Base-by-base conservation (phyloP, 2,888 invertebrate genomes). In the Erpobdella octoculata region DNA sequence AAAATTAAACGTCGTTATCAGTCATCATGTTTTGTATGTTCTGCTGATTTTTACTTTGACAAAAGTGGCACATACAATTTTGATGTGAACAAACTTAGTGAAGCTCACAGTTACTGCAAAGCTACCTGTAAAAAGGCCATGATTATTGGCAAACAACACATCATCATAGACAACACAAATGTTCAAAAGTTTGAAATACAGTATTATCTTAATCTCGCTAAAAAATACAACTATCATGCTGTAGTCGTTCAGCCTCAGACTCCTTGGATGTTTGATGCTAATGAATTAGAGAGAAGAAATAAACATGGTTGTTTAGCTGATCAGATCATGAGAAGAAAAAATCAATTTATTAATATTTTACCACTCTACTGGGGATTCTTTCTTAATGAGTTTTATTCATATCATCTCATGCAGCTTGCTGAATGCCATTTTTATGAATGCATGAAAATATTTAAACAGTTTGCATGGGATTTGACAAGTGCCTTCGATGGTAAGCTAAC, bases 101-200 rank as follows among this genome's bases (percentile, higher is more conserved):
- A 78, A 18, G 83, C 82, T 21, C 83, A 84, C 72, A 72, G 76
- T 41, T 68, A 71, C 36, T 83, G 82, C 73, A 79, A 81, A 67
- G 28, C 75, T 9, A 78, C 77, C 38, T 82, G 81, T 0, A 69
- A 74, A 21, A 69, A 73, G 5, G 78, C 79, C 1, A 81, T 81
- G 72, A 66, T 74, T n/a, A 74, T 74, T 28, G 76, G 76, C 0
- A 73, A 37, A 3, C 76, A 73, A 4, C 76, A 79, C 0, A 76
- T 83, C 2, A 76, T 84, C 25, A 80, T 83, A 58, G 84, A 84
- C 76, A 84, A 83, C 76, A 82, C 83, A 46, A 81, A 83, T 74
- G 77, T 83, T 3, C 76, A 75, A 37, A 74, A 76, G 37, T 82
- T 83, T 82, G 81, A 83, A 74, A 79, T 81, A 78, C 76, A 78